Evolutionary conservation across 2,888 invertebrate genomes (phyloP).

Genomic region (Diaphora mendica): DNA sequence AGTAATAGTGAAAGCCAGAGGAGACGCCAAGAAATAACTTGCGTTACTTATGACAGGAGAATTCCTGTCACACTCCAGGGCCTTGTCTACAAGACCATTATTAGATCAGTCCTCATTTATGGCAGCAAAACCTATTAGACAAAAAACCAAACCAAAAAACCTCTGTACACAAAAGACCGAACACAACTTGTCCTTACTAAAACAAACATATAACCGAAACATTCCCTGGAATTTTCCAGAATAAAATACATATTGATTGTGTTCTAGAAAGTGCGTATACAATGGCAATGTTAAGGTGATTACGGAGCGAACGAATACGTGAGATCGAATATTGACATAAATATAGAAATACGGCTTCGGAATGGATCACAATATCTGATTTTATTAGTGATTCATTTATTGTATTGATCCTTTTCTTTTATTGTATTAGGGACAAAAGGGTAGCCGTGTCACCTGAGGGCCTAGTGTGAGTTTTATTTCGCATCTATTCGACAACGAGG

Average conservation of each 20-base stretch:
- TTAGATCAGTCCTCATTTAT: too few relatives aligned
- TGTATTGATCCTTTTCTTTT: background rate
- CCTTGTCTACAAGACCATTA: too few relatives aligned
- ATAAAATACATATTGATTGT: background rate
- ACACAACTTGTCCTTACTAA: background rate
- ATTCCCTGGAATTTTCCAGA: background rate
- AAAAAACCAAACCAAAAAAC: slow-evolving; percentile 13
- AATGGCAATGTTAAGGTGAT: background rate
- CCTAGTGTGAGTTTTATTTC: background rate
- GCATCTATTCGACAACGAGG: too few relatives aligned
- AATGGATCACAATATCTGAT: background rate
- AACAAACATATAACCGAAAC: background rate
- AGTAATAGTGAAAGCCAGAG: too few relatives aligned
- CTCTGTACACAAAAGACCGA: background rate
- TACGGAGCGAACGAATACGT: background rate
- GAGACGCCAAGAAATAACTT: too few relatives aligned
- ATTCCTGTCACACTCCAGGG: too few relatives aligned
- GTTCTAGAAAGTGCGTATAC: background rate
- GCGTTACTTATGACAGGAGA: too few relatives aligned
- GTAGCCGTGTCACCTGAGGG: background rate
- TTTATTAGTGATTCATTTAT: background rate
- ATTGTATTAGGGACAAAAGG: background rate
- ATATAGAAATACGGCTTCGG: background rate
- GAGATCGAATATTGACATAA: background rate
- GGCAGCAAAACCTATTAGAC: too few relatives aligned